Conservation (phyloP, 2,888 invertebrate genomes). For the Sarcophaga rosellei region DNA sequence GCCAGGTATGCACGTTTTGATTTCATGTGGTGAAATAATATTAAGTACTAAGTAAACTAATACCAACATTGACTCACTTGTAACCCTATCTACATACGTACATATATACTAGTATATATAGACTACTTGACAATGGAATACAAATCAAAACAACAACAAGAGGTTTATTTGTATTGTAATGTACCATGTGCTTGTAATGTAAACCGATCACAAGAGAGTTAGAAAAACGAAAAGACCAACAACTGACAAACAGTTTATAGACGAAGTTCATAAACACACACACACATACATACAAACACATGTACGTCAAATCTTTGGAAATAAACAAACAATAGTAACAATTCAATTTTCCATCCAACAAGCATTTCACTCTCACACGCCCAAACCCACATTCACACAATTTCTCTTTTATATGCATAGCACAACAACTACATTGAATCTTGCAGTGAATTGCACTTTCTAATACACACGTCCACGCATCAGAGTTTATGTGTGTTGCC, state of each 20-base stretch:
- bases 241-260: conserved; percentile 58
- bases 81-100: neutral
- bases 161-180: conserved; percentile 22
- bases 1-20: conserved; percentile 55
- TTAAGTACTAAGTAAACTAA: conserved; percentile 64
- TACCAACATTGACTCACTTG: conserved; percentile 20
- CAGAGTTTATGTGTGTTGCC: neutral
- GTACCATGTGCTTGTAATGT: conserved; percentile 34
- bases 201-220: conserved; percentile 41
- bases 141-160: conserved; percentile 7
- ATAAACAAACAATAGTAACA: conserved; percentile 58
- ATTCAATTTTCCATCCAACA: conserved; percentile 62
- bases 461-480: neutral
- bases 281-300: neutral
- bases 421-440: neutral
- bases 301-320: conserved; percentile 2
- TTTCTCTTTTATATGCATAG: neutral
- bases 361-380: conserved; percentile 44
- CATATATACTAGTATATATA: neutral
- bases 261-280: conserved; percentile 31
- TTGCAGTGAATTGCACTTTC: conserved; percentile 13
- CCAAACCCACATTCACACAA: neutral
- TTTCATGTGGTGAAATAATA: conserved; percentile 64
- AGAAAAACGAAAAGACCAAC: conserved; percentile 34
- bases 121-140: neutral